Percentiles rank a stretch among this genome's conserved stretches.
phyloP scores from a whole-genome alignment of 2,888 invertebrate species.

The Encarsia formosa region DNA sequence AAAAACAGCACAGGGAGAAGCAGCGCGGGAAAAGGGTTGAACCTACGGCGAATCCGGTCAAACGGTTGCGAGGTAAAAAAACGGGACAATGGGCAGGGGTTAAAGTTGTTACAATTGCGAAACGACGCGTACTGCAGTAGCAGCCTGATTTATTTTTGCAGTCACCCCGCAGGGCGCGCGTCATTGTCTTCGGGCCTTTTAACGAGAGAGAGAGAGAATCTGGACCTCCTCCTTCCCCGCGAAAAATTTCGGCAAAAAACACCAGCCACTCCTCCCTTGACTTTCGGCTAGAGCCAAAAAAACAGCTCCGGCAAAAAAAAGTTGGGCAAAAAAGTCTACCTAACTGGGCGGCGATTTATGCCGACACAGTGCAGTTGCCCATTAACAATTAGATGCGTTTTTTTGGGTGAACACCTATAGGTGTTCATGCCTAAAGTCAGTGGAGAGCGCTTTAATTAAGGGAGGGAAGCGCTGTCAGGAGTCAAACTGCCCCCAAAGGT shows the following conservation, averaged over 20 bases:
- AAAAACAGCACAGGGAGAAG: neutral
- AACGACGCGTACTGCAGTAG: slow-evolving; percentile 25
- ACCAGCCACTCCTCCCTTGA: slow-evolving; percentile 26
- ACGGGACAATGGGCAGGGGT: slow-evolving; percentile 38
- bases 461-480: slow-evolving; percentile 16
- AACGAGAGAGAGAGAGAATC: slow-evolving; percentile 23
- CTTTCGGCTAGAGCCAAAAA: slow-evolving; percentile 12
- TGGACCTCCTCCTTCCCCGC: slow-evolving; percentile 16
- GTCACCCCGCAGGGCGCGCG: slow-evolving; percentile 35
- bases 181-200: slow-evolving; percentile 33
- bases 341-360: neutral
- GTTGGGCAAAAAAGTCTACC: slow-evolving; percentile 14
- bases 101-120: slow-evolving; percentile 47
- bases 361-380: slow-evolving; percentile 2
- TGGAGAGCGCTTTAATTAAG: slow-evolving; percentile 24
- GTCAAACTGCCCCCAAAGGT: slow-evolving; percentile 20
- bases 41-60: slow-evolving; percentile 33
- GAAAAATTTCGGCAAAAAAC: slow-evolving; percentile 14
- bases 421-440: slow-evolving; percentile 2
- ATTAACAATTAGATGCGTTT: slow-evolving; percentile 33
- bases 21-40: slow-evolving; percentile 25
- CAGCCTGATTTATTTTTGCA: slow-evolving; percentile 44
- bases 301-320: slow-evolving; percentile 5
- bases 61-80: slow-evolving; percentile 40
- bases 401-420: slow-evolving; percentile 3